Evolutionary conservation across 2,797 vertebrate genomes (phyloP).

Genomic region (Anolis apletophallus): DNA sequence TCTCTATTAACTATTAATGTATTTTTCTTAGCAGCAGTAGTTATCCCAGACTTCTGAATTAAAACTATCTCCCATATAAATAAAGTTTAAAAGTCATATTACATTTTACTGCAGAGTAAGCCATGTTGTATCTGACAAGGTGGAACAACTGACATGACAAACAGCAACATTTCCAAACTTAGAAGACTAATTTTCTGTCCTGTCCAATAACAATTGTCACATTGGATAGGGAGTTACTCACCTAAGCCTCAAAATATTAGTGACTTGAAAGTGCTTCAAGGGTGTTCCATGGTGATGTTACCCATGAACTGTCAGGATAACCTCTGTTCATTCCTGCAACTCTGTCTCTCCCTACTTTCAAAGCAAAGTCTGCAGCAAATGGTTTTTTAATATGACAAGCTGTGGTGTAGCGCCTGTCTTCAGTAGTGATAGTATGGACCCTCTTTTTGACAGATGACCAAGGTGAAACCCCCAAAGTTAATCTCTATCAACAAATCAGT

Average conservation of each 20-base stretch:
- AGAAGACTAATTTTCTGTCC: background rate
- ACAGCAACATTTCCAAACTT: rapidly evolving
- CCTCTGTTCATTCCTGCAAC: background rate
- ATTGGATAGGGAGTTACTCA: constrained; percentile 33
- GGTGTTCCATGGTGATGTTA: background rate
- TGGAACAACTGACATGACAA: constrained; percentile 1
- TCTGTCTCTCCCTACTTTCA: background rate
- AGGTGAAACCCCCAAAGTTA: too few relatives aligned
- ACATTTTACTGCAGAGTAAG: background rate
- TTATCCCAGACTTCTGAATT: background rate
- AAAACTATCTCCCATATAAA: background rate
- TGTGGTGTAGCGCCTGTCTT: background rate
- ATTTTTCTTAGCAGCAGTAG: background rate
- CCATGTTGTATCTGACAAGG: background rate
- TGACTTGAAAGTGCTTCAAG: constrained; percentile 45
- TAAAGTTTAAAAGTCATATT: constrained; percentile 17
- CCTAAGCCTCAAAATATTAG: background rate
- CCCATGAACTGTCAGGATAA: constrained; percentile 34
- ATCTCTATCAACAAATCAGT: too few relatives aligned
- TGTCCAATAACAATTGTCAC: background rate
- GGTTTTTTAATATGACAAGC: background rate
- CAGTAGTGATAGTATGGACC: background rate
- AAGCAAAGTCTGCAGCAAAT: background rate
- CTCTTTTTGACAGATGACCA: too few relatives aligned
- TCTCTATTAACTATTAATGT: background rate